Evolutionary conservation across 2,888 invertebrate species (phyloP).

Genomic region (Furcula furcula): DNA sequence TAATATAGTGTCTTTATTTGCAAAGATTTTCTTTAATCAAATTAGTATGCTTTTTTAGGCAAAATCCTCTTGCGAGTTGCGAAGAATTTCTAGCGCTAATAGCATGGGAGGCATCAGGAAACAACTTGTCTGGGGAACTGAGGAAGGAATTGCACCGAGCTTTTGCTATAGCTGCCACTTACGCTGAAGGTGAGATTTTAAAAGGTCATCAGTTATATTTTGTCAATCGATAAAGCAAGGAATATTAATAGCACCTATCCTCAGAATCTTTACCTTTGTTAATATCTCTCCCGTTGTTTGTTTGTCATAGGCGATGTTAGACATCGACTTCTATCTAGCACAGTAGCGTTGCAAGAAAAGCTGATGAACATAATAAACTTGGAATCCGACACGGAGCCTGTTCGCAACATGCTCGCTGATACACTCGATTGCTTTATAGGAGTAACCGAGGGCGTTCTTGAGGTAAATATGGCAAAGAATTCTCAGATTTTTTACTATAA

Average conservation of each 20-base stretch:
- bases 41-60: constrained; percentile 42
- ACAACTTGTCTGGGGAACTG: constrained; percentile 58
- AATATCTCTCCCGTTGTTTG: too few relatives aligned
- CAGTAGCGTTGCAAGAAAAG: constrained; percentile 63
- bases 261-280: too few relatives aligned
- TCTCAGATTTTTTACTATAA: too few relatives aligned
- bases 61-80: constrained; percentile 62
- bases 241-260: too few relatives aligned
- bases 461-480: too few relatives aligned
- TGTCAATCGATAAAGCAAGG: too few relatives aligned
- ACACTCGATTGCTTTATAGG: constrained; percentile 90
- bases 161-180: constrained; percentile 84
- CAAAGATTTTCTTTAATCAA: too few relatives aligned
- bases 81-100: constrained; percentile 67
- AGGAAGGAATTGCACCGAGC: constrained; percentile 86
- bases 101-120: constrained; percentile 69
- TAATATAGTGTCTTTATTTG: too few relatives aligned
- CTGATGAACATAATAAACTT: constrained; percentile 83
- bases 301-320: constrained; percentile 61
- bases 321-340: constrained; percentile 61
- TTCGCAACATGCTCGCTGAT: constrained; percentile 83
- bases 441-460: constrained; percentile 83
- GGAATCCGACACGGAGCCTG: constrained; percentile 79
- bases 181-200: constrained; percentile 73
- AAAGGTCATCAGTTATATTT: too few relatives aligned